These are phyloP conservation scores for Syrphus vitripennis DNA, from an alignment of 2,888 invertebrate genomes.

Conservation along the genomic window DNA sequence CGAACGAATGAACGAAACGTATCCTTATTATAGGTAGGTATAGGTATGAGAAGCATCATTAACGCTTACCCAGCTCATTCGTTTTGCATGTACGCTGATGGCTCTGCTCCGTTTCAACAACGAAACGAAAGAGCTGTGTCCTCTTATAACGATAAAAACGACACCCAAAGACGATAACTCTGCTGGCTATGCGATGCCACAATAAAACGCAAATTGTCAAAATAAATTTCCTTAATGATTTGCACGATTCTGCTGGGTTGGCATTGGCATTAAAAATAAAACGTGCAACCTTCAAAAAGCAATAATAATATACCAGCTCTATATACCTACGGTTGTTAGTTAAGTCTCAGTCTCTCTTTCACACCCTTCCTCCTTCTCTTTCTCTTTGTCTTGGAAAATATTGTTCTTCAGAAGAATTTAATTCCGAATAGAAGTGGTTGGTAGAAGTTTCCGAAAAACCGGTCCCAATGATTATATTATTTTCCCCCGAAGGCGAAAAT, in stretches of 20 bases:
- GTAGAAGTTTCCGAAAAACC: not conserved
- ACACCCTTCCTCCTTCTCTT: not conserved
- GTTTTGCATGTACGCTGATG: conserved; percentile 41
- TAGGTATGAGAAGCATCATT: conserved; percentile 30
- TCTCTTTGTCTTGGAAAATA: not conserved
- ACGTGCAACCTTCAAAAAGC: conserved; percentile 48
- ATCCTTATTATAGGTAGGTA: too few relatives aligned
- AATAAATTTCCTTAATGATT: conserved; percentile 72
- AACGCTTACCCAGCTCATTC: conserved; percentile 52
- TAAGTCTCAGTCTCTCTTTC: too few relatives aligned
- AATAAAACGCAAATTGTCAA: conserved; percentile 72
- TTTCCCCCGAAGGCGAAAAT: conserved; percentile 21
- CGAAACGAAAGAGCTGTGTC: not conserved
- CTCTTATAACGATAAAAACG: conserved; percentile 17
- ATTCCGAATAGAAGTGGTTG: not conserved
- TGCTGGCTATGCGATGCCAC: conserved; percentile 28
- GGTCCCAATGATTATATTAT: conserved; percentile 38
- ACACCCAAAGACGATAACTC: conserved; percentile 41
- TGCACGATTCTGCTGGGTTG: conserved; percentile 67
- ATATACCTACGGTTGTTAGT: not conserved
- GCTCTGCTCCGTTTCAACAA: not conserved
- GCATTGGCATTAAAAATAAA: conserved; percentile 60
- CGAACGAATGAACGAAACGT: not conserved
- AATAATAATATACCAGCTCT: not conserved
- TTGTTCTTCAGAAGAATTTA: conserved; percentile 6